Base-by-base conservation (phyloP, 2,113 vertebrate genomes). In the Melanotaenia duboulayi region DNA sequence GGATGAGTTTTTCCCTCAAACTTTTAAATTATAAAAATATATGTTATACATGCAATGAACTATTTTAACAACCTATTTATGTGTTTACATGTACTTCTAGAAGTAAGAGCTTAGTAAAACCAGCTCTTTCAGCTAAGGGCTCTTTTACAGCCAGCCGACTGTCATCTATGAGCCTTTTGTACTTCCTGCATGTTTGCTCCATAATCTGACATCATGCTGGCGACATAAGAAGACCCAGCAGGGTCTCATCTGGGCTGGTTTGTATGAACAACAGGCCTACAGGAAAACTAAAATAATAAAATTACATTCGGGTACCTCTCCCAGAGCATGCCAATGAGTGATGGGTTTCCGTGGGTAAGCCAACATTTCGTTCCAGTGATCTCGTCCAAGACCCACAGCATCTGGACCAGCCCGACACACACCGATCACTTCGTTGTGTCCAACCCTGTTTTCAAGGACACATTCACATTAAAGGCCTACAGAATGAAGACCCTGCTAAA, bases 361-460 rank as follows among this genome's bases (percentile, higher is more conserved):
- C 89, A 99, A 52, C 98, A 99, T 99, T 90, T 99, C 98, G 0
- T 99, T 99, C 98, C 98, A 99, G 65, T 99, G 98, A 89, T 98
- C 97, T 70, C 97, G 93, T 76, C 97, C 98, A 23, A 99, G 95
- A 16, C 97, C 98, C 80, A 97, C 94, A 0, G 97, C 97, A 0
- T 99, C 97, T 17, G 97, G 95, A 65, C 98, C 97, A 1, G 96
- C 92, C 65, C 89, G 93, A 60, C 97, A 99, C 0, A 99, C 95
- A 0, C 98, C 98, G 17, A 99, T 99, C 89, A 99, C 97, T 86
- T 99, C 98, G 73, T 99, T 99, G 94, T 98, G 98, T 80, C 98
- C 97, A 25, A 99, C 98, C 82, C 98, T 99, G 87, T 55, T 55
- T 64, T 75, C 71, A 0, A 16, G 42, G 64, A 50, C 69, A 66